Percentiles rank a stretch among this genome's conserved stretches.
Evolutionary conservation across 2,113 vertebrate species (phyloP).

Genomic region (Cardinalis cardinalis): DNA sequence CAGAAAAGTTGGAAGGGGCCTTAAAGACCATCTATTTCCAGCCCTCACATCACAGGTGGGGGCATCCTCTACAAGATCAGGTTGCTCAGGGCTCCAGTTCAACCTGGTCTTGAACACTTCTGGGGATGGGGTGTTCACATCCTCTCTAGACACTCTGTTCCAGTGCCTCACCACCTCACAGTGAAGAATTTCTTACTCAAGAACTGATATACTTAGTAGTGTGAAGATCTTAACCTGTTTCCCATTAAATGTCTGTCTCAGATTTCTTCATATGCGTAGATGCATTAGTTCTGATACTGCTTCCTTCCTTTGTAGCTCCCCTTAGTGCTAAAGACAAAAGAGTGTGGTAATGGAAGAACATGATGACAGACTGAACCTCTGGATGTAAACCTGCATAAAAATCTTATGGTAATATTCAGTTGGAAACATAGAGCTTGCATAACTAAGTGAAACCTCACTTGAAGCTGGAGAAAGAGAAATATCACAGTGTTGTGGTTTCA

Average conservation of each 20-base stretch:
- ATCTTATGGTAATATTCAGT: neutral
- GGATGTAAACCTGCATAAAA: neutral
- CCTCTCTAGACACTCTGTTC: neutral
- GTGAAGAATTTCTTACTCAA: neutral
- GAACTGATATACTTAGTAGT: neutral
- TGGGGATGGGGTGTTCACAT: too few relatives aligned
- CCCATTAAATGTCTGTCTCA: neutral
- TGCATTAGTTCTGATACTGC: neutral
- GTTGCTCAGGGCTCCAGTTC: neutral
- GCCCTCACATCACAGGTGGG: fast-evolving
- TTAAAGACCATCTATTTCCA: neutral
- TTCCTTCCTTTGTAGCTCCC: neutral
- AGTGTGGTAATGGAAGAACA: neutral
- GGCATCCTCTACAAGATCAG: neutral
- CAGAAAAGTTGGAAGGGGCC: neutral
- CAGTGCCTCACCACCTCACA: neutral
- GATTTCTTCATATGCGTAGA: neutral
- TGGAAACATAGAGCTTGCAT: neutral
- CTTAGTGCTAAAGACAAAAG: neutral
- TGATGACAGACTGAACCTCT: neutral
- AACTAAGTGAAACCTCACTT: neutral
- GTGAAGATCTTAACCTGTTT: neutral
- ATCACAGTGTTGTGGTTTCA: neutral
- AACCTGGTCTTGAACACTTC: neutral
- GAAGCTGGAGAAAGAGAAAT: neutral